Evolutionary conservation across 2,888 invertebrate species (phyloP).

Genomic region (Xylophagus ater): DNA sequence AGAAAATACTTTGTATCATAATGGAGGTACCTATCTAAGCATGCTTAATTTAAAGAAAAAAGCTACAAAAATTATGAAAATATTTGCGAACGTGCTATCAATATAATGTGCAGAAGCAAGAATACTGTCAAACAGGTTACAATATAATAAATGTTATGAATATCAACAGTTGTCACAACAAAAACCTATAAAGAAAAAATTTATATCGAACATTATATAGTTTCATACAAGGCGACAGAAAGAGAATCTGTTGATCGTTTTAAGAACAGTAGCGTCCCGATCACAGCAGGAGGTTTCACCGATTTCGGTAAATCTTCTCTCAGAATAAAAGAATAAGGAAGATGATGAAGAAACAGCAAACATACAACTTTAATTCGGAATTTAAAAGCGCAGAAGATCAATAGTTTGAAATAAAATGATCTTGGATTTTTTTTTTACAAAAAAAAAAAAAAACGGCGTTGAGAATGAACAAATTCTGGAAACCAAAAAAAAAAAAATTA

Average conservation of each 20-base stretch:
- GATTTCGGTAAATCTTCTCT: slow-evolving; percentile 16
- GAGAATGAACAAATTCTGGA: not conserved
- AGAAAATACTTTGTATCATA: too few species aligned
- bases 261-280: slow-evolving; percentile 15
- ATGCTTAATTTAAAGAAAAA: too few species aligned
- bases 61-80: too few species aligned
- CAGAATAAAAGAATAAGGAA: too few species aligned
- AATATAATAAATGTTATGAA: slow-evolving; percentile 16
- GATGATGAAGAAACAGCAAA: slow-evolving; percentile 15
- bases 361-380: slow-evolving; percentile 4
- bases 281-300: slow-evolving; percentile 14
- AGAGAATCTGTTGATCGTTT: slow-evolving; percentile 7
- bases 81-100: too few species aligned
- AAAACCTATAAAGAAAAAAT: slow-evolving; percentile 2
- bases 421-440: too few species aligned
- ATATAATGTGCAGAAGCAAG: slow-evolving; percentile 10
- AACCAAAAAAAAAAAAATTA: not conserved
- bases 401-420: too few species aligned
- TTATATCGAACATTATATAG: not conserved
- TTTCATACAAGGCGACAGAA: slow-evolving; percentile 12
- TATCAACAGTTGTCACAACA: slow-evolving; percentile 11
- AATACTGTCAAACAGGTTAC: slow-evolving; percentile 15
- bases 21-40: too few species aligned
- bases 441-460: too few species aligned
- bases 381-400: not conserved